Evolutionary conservation across 35 echinoderm and acorn worm genomes (phyloP).

Genomic region (Anneissia japonica): DNA sequence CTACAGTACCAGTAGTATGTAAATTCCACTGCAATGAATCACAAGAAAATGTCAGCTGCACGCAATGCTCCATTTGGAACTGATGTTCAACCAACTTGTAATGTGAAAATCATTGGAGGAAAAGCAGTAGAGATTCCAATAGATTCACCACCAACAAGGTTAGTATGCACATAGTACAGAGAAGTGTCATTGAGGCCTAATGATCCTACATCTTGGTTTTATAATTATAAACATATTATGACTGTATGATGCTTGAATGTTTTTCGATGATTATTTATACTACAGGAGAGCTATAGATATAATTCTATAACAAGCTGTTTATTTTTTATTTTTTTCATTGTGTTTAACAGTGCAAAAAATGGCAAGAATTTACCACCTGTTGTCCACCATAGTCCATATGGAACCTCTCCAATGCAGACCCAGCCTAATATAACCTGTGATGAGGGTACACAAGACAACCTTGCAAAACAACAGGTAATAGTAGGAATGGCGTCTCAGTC

Average conservation of each 20-base stretch:
- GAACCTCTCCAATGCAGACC: slow-evolving; percentile 62
- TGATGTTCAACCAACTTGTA: slow-evolving; percentile 72
- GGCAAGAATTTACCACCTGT: slow-evolving; percentile 22
- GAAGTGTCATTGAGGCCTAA: no score
- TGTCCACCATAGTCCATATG: slow-evolving; percentile 56
- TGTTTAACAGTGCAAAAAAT: slow-evolving; percentile 44
- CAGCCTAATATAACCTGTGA: slow-evolving; percentile 18
- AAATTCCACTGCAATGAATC: not conserved
- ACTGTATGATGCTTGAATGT: no score
- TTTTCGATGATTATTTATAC: no score
- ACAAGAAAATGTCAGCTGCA: slow-evolving; percentile 54
- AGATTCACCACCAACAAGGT: slow-evolving; percentile 70
- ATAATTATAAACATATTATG: no score
- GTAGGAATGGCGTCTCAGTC: no score
- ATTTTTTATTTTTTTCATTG: not conserved
- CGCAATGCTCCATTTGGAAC: slow-evolving; percentile 96
- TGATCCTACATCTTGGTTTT: no score
- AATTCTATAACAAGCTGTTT: no score
- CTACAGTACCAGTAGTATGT: not conserved
- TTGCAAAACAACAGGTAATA: no score
- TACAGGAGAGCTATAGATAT: no score
- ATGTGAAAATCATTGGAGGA: slow-evolving; percentile 80
- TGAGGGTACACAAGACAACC: no score
- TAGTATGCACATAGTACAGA: no score
- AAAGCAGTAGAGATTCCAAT: slow-evolving; percentile 64